phyloP scores from a whole-genome alignment of 2,888 invertebrate genomes.

The Epinotia brunnichana region DNA sequence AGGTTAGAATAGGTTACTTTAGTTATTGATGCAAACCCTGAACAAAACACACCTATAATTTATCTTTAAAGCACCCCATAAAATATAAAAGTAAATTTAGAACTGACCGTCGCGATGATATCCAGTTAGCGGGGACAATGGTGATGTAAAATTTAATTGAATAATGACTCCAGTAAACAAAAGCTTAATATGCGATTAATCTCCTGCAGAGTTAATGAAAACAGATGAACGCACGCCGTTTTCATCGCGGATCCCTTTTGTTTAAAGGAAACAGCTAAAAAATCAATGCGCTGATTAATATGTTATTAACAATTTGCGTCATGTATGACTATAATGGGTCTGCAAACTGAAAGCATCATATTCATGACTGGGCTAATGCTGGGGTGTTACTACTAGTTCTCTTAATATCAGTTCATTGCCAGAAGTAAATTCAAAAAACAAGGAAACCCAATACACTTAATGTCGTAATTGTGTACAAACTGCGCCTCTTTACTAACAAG shows the following conservation, averaged over 20 bases:
- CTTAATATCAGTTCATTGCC: background rate
- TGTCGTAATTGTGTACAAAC: too few relatives aligned
- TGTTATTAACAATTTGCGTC: constrained; percentile 17
- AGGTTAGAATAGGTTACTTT: background rate
- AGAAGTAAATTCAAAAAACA: too few relatives aligned
- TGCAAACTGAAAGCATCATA: background rate
- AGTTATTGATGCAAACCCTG: background rate
- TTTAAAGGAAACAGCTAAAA: constrained; percentile 46
- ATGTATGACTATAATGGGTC: background rate
- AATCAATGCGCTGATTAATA: constrained; percentile 27
- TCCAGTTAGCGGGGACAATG: constrained; percentile 32
- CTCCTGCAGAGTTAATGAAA: constrained; percentile 60
- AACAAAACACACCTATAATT: constrained; percentile 21
- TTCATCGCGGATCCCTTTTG: constrained; percentile 58
- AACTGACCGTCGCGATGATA: constrained; percentile 25
- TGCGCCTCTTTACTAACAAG: too few relatives aligned
- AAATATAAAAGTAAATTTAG: constrained; percentile 31
- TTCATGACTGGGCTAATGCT: background rate
- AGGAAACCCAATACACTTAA: too few relatives aligned
- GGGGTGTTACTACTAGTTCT: background rate
- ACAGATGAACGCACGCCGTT: constrained; percentile 60
- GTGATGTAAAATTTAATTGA: constrained; percentile 61
- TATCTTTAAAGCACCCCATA: constrained; percentile 11
- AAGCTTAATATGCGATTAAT: constrained; percentile 65
- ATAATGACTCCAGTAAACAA: constrained; percentile 66